Percentiles rank a stretch among this genome's conserved stretches.
phyloP scores from a whole-genome alignment of 2,797 vertebrate genomes.

The Syngnathus acus region DNA sequence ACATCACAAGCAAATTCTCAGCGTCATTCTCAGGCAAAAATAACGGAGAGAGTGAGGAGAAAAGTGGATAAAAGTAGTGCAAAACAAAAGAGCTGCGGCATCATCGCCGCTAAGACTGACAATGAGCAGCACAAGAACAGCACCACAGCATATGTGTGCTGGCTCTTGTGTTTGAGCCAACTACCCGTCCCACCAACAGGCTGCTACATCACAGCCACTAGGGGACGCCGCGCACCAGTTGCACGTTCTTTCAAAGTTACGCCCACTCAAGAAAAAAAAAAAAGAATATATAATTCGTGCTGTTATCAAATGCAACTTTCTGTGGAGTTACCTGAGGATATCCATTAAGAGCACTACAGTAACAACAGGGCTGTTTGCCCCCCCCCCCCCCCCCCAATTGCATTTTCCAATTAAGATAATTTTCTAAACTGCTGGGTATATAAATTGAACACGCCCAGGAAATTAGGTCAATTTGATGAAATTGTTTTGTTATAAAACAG shows the following conservation, averaged over 20 bases:
- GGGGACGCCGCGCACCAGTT: slow-evolving; percentile 32
- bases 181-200: slow-evolving; percentile 14
- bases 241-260: background rate
- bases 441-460: too few relatives aligned
- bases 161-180: slow-evolving; percentile 34
- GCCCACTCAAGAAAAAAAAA: background rate
- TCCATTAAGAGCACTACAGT: background rate
- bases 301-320: background rate
- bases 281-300: background rate
- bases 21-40: background rate
- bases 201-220: slow-evolving; percentile 41
- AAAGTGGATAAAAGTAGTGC: background rate
- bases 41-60: background rate
- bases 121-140: slow-evolving; percentile 13
- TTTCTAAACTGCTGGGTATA: too few relatives aligned
- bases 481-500: too few relatives aligned
- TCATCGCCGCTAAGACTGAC: background rate
- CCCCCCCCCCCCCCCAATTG: too few relatives aligned
- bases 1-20: background rate
- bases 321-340: background rate
- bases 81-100: background rate
- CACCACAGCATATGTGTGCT: slow-evolving; percentile 21
- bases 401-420: too few relatives aligned
- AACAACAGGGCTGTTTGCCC: too few relatives aligned
- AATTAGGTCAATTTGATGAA: too few relatives aligned